Base-by-base conservation (phyloP, 1,140 invertebrate genomes). In the Antheraea pernyi region DNA sequence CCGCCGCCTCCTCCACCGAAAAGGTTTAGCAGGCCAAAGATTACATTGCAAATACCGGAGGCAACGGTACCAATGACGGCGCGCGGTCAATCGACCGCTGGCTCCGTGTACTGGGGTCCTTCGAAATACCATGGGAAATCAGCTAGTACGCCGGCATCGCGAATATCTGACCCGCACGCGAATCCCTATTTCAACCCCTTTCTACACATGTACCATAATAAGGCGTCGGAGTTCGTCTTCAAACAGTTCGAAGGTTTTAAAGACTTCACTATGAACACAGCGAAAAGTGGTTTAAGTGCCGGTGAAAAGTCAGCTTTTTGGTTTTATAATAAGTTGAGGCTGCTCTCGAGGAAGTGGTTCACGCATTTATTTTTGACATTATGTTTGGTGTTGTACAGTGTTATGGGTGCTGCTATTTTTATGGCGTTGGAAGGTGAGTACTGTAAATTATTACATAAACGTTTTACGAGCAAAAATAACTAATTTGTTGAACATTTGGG, bases 301-400 rank as follows among this genome's bases (percentile, higher is more conserved):
- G 97, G 97, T 18, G 96, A 97, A 88, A 97, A 97, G 83, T 94
- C 94, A 71, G 96, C 95, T 0, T 96, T 95, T 79, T 97, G 96
- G 94, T 87, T 97, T 62, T 97, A 97, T 80, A 95, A 95, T 71
- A 97, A 96, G 91, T 89, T 97, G 59, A 95, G 95, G 83, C 91
- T 94, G 13, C 95, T 95, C 93, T 97, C 96, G 0, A 95, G 95
- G 77, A 94, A 95, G 72, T 98, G 97, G 97, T 97, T 98, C 85
- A 97, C 97, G 9, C 97, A 98, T 91, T 94, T 97, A 46, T 97
- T 98, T 86, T 93, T 98, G 68, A 94, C 96, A 75, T 79, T 96
- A 67, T 94, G 97, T 73, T 94, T 98, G 39, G 89, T 95, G 36
- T 88, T 95, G 7, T 98, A 98, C 85, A 97, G 95, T 73, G 88